A percentile compares a stretch with the other conserved stretches of the same genome.
phyloP scores from a whole-genome alignment of 2,888 invertebrate genomes.

The Cyaniris semiargus region DNA sequence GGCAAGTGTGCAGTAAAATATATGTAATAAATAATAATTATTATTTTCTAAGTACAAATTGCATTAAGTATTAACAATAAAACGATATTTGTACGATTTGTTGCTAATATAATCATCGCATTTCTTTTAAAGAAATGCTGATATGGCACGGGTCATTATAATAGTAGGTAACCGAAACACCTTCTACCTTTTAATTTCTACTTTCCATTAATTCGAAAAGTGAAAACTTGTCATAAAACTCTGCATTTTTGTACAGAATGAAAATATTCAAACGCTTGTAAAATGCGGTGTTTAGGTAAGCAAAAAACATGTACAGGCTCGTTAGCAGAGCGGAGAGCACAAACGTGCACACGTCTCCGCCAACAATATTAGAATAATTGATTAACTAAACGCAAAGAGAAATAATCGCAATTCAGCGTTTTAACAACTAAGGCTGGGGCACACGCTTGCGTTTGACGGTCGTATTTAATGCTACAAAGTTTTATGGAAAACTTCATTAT shows the following conservation, averaged over 20 bases:
- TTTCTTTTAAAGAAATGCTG: too few relatives aligned
- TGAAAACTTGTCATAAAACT: not conserved
- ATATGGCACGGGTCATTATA: too few relatives aligned
- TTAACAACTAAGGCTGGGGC: slow-evolving; percentile 57
- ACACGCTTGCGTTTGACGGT: slow-evolving; percentile 38
- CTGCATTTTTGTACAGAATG: not conserved
- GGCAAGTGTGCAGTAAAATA: too few relatives aligned
- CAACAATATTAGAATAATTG: slow-evolving; percentile 79
- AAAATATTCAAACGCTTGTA: slow-evolving; percentile 12
- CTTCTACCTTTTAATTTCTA: not conserved
- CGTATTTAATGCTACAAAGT: not conserved
- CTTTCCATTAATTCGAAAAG: not conserved
- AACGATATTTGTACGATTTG: too few relatives aligned
- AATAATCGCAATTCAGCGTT: slow-evolving; percentile 77
- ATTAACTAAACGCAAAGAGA: slow-evolving; percentile 78
- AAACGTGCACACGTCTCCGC: slow-evolving; percentile 64
- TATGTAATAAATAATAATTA: too few relatives aligned
- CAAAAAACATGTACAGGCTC: slow-evolving; percentile 40
- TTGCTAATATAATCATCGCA: too few relatives aligned
- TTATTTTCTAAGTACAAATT: too few relatives aligned
- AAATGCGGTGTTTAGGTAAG: slow-evolving; percentile 26
- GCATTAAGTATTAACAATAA: too few relatives aligned
- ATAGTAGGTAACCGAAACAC: too few relatives aligned
- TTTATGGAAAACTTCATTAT: not conserved
- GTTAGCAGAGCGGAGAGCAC: slow-evolving; percentile 46